These are phyloP conservation scores for Turdus rufiventris DNA, from an alignment of 2,113 vertebrate genomes.

Conservation along the genomic window DNA sequence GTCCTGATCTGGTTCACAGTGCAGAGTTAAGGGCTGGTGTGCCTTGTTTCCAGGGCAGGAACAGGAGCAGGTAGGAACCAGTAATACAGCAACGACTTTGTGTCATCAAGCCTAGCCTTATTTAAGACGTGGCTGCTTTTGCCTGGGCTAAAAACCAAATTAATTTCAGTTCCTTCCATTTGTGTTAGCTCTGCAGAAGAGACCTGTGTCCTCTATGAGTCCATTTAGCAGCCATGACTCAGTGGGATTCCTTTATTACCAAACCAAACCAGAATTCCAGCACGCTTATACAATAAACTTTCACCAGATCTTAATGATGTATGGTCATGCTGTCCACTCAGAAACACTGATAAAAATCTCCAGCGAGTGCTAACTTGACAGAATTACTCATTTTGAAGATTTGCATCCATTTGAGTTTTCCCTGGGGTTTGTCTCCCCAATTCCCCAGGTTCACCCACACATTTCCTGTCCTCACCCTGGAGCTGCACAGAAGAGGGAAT, in stretches of 20 bases:
- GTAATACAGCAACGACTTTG: neutral
- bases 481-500: neutral
- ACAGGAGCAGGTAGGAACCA: conserved; percentile 5
- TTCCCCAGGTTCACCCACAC: neutral
- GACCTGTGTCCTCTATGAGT: neutral
- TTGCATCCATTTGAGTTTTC: conserved; percentile 20
- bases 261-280: conserved; percentile 59
- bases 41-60: neutral
- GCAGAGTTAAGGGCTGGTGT: neutral
- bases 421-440: neutral
- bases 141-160: neutral
- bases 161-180: neutral
- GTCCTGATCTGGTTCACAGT: neutral
- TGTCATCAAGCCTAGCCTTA: conserved; percentile 14
- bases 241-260: conserved; percentile 9
- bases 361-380: conserved; percentile 15
- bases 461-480: neutral
- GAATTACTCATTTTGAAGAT: conserved; percentile 2
- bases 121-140: neutral
- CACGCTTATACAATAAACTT: conserved; percentile 55
- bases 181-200: conserved; percentile 11
- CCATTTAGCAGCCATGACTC: conserved; percentile 28
- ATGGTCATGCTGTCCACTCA: conserved; percentile 15
- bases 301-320: conserved; percentile 17
- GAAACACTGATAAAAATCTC: conserved; percentile 16